Conservation (phyloP, 2,113 vertebrate species). For the Lophius piscatorius region DNA sequence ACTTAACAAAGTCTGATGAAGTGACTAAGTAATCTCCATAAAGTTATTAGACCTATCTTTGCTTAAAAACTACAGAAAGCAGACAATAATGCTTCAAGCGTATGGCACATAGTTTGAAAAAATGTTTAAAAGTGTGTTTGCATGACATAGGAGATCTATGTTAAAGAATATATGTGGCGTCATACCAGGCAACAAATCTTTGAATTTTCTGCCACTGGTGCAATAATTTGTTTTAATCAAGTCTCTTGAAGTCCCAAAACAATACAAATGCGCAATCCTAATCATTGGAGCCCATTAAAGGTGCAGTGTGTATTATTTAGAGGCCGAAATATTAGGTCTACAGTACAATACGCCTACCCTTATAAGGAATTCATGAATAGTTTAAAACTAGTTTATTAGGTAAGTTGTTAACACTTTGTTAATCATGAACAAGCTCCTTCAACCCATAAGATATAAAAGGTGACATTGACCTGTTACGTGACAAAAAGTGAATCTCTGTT, state of each 20-base stretch:
- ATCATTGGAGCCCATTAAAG: conserved; percentile 13
- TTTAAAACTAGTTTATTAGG: too few relatives aligned
- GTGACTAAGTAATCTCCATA: background rate
- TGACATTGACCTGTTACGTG: too few relatives aligned
- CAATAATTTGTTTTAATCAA: conserved; percentile 1
- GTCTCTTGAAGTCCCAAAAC: too few relatives aligned
- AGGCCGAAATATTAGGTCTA: too few relatives aligned
- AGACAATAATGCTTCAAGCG: conserved; percentile 4
- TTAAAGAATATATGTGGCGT: background rate
- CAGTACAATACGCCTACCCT: too few relatives aligned
- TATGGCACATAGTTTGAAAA: background rate
- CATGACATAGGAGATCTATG: background rate
- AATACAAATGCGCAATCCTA: conserved; percentile 45
- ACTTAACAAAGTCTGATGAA: conserved; percentile 10
- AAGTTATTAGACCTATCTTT: conserved; percentile 6
- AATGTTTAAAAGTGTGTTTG: conserved; percentile 2
- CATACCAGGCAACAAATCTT: conserved; percentile 44
- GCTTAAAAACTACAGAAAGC: conserved; percentile 4
- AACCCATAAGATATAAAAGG: too few relatives aligned
- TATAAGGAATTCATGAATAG: too few relatives aligned
- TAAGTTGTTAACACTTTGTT: too few relatives aligned
- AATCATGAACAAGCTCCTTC: too few relatives aligned
- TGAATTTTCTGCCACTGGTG: conserved; percentile 17
- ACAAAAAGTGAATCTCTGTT: too few relatives aligned
- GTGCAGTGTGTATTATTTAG: too few relatives aligned